A percentile compares a stretch with the other conserved stretches of the same genome.
Evolutionary conservation across 64 coral and sea anemone species (phyloP).

Genomic region (Montipora foliosa): DNA sequence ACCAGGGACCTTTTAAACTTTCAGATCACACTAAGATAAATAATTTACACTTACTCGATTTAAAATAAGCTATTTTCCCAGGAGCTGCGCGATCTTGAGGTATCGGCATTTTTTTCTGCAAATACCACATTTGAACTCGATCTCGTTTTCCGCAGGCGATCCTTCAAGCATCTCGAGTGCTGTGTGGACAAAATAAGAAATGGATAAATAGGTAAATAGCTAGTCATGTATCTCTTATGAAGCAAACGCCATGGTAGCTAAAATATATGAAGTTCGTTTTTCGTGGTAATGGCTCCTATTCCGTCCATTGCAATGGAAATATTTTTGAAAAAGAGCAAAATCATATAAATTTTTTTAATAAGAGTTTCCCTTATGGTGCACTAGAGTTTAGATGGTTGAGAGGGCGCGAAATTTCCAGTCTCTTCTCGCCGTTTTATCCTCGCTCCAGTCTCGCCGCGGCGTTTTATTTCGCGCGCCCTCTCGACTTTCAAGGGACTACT

Average conservation of each 20-base stretch:
- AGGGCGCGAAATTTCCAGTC: neutral
- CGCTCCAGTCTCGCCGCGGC: neutral
- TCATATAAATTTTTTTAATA: neutral
- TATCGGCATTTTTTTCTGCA: conserved; percentile 17
- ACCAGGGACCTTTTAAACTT: neutral
- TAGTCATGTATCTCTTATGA: neutral
- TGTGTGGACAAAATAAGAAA: conserved; percentile 39
- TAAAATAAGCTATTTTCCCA: conserved; percentile 44
- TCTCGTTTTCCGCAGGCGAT: conserved; percentile 26
- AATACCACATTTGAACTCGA: conserved; percentile 48
- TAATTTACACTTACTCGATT: conserved; percentile 42
- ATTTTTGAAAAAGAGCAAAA: neutral
- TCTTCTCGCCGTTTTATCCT: conserved; percentile 1
- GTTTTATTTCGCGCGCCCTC: neutral
- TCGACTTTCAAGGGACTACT: neutral
- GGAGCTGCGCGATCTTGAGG: conserved; percentile 13
- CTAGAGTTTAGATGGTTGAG: neutral
- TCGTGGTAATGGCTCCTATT: neutral
- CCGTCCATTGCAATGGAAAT: conserved; percentile 3
- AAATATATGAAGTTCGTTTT: neutral
- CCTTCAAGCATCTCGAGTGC: conserved; percentile 36
- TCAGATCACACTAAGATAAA: neutral
- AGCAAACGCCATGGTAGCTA: conserved; percentile 1
- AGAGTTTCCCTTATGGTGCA: neutral
- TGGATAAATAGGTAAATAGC: conserved; percentile 8